These are phyloP conservation scores for Macrostomum lignano DNA, from an alignment of 1,140 invertebrate species.

Conservation along the genomic window DNA sequence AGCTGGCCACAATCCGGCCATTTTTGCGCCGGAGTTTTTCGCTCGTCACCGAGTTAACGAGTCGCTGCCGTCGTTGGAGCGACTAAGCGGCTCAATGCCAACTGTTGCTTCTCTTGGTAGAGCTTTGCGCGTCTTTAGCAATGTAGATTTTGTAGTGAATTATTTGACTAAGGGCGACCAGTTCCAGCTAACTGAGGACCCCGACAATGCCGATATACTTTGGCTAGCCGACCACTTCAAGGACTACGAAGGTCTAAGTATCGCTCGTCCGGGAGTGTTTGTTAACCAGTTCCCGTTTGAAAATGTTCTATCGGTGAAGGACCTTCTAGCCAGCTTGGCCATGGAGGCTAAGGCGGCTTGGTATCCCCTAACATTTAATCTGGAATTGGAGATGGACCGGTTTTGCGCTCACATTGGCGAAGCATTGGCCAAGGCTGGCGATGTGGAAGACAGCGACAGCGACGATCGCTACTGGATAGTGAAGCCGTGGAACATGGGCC, in stretches of 20 bases:
- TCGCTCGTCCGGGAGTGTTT: conserved; percentile 35
- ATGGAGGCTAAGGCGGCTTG: conserved; percentile 44
- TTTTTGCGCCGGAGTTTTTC: no score
- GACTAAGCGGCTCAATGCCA: no score
- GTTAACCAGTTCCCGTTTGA: conserved; percentile 75
- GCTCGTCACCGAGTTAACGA: no score
- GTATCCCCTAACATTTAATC: conserved; percentile 57
- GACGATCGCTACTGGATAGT: conserved; percentile 61
- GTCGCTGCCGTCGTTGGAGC: no score
- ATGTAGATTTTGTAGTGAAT: conserved; percentile 41
- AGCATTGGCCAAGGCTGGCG: conserved; percentile 29
- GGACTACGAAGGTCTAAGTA: conserved; percentile 35
- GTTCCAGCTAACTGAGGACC: conserved; percentile 43
- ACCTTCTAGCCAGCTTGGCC: conserved; percentile 40
- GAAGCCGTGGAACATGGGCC: conserved; percentile 65
- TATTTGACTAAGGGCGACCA: conserved; percentile 39
- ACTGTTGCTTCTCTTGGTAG: no score
- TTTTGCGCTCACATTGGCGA: conserved; percentile 49
- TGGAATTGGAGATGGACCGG: conserved; percentile 47
- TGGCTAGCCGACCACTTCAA: conserved; percentile 52
- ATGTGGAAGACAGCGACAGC: conserved; percentile 27
- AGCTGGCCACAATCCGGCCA: no score
- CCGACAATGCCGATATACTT: conserved; percentile 48
- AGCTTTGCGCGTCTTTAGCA: conserved; percentile 45
- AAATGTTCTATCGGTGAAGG: conserved; percentile 56